These are phyloP conservation scores for Polyommatus icarus DNA, from an alignment of 2,888 invertebrate genomes.

Conservation along the genomic window DNA sequence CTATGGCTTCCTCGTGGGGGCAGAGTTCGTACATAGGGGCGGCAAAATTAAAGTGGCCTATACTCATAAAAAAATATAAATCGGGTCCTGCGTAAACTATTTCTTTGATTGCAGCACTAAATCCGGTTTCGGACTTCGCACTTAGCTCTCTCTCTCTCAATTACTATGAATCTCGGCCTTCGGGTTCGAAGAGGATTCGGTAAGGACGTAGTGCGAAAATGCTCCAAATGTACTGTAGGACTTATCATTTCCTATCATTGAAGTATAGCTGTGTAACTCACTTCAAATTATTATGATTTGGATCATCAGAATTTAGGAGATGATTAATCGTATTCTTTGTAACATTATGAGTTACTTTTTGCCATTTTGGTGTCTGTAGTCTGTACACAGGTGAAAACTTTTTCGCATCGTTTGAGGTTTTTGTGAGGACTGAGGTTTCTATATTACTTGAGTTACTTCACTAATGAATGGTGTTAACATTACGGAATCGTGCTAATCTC, in stretches of 20 bases:
- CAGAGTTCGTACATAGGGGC: no score
- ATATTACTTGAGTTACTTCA: neutral
- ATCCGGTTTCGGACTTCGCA: no score
- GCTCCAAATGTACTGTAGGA: neutral
- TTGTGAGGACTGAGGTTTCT: neutral
- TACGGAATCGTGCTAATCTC: neutral
- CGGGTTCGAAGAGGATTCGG: no score
- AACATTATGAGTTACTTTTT: neutral
- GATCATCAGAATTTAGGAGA: no score
- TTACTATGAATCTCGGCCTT: no score
- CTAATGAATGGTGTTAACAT: neutral
- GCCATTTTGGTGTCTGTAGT: neutral
- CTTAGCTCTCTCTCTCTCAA: no score
- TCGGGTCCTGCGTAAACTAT: no score
- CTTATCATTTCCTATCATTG: neutral
- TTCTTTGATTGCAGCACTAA: no score
- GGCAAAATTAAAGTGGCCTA: no score
- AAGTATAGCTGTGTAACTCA: neutral
- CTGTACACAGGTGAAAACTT: neutral
- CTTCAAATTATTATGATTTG: neutral
- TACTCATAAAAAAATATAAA: no score
- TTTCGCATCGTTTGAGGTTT: neutral
- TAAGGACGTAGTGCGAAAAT: no score
- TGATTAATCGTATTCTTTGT: neutral
- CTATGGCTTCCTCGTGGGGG: no score